These are phyloP conservation scores for Cotesia vestalis DNA, from an alignment of 1,140 invertebrate species.

Conservation along the genomic window DNA sequence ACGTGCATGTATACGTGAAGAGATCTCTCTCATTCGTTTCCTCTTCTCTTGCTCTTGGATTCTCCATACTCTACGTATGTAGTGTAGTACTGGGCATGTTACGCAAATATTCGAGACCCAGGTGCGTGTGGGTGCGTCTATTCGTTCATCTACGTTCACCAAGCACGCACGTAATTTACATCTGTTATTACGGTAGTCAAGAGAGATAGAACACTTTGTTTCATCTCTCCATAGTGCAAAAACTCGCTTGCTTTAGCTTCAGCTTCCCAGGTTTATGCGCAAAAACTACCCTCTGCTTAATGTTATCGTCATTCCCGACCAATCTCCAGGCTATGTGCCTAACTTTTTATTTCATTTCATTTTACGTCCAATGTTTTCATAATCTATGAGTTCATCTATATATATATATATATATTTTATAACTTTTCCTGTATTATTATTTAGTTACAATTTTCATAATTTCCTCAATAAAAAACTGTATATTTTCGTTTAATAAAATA, in stretches of 20 bases:
- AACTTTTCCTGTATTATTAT: too few relatives aligned
- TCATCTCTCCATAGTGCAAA: constrained; percentile 22
- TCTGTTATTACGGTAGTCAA: constrained; percentile 63
- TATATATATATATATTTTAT: not conserved
- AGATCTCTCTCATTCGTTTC: constrained; percentile 25
- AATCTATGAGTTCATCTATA: not conserved
- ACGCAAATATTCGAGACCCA: constrained; percentile 43
- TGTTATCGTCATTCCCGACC: constrained; percentile 12
- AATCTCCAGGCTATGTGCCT: not conserved
- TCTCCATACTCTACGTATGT: constrained; percentile 18
- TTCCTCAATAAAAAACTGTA: not conserved
- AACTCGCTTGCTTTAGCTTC: constrained; percentile 17
- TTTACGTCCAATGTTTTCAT: not conserved
- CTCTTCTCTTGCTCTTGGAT: constrained; percentile 31
- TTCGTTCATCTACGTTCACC: constrained; percentile 35
- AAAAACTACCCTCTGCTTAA: constrained; percentile 11
- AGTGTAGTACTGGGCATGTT: constrained; percentile 3
- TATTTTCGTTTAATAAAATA: not conserved
- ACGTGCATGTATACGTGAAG: constrained; percentile 28
- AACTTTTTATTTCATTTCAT: constrained; percentile 32
- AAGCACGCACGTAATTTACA: constrained; percentile 65
- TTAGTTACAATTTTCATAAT: too few relatives aligned
- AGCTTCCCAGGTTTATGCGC: constrained; percentile 4
- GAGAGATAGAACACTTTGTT: constrained; percentile 28
- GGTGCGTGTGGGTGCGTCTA: constrained; percentile 35